These are phyloP conservation scores for Conomelus anceps DNA, from an alignment of 2,888 invertebrate genomes.

Conservation along the genomic window DNA sequence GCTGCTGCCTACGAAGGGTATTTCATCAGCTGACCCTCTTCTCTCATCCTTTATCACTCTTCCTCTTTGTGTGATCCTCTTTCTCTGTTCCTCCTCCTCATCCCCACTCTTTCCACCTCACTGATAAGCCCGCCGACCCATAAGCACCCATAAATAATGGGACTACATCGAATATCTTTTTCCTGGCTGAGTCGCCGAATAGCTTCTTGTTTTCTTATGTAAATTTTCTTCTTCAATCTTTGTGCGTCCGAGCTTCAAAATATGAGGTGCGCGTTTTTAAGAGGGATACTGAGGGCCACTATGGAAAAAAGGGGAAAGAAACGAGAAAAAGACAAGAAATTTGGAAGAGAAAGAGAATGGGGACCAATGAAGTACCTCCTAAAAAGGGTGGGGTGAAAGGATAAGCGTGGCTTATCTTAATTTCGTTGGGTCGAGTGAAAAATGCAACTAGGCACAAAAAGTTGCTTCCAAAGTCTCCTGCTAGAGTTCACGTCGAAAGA, in stretches of 20 bases:
- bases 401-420: conserved; percentile 27
- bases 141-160: conserved; percentile 18
- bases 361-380: not conserved
- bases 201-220: conserved; percentile 30
- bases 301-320: conserved; percentile 7
- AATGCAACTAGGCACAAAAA: not conserved
- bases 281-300: not conserved
- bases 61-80: not conserved
- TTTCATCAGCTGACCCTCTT: not conserved
- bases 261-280: not conserved
- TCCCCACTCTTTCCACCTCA: not conserved
- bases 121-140: conserved; percentile 17
- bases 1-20: not conserved
- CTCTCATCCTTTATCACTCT: not conserved
- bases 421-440: conserved; percentile 13
- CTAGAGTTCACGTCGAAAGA: not conserved
- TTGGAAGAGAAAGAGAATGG: not conserved
- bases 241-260: not conserved
- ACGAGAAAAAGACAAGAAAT: not conserved
- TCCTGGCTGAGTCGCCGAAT: not conserved
- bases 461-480: not conserved
- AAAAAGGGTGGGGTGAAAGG: not conserved
- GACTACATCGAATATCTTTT: conserved; percentile 23
- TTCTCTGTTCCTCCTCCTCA: not conserved
- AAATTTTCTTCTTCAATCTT: conserved; percentile 27